phyloP scores from a whole-genome alignment of 2,888 invertebrate species.

The Heteromurus nitidus region DNA sequence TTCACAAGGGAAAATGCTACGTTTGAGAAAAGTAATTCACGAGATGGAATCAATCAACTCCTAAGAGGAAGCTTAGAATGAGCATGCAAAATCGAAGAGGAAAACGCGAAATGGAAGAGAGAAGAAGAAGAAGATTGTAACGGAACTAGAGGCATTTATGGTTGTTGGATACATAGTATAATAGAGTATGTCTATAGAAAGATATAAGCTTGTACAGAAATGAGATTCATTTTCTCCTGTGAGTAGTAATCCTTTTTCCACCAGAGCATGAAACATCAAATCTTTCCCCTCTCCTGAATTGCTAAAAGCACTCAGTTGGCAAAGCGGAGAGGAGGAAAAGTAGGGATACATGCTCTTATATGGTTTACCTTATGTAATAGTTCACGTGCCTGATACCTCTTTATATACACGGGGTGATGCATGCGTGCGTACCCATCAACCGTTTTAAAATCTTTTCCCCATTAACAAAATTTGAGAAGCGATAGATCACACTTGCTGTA shows the following conservation, averaged over 20 bases:
- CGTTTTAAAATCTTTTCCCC: constrained; percentile 47
- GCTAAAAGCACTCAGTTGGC: constrained; percentile 13
- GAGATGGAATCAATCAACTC: constrained; percentile 64
- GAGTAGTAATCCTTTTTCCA: constrained; percentile 48
- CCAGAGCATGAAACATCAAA: constrained; percentile 42
- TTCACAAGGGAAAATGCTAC: constrained; percentile 41
- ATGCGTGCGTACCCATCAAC: constrained; percentile 26
- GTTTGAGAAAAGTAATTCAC: constrained; percentile 36
- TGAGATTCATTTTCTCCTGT: constrained; percentile 31
- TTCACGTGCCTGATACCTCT: too few species aligned
- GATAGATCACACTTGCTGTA: too few species aligned
- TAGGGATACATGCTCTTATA: not conserved
- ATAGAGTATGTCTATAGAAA: too few species aligned
- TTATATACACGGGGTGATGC: too few species aligned
- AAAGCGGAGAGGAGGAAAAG: not conserved
- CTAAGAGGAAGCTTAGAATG: constrained; percentile 10
- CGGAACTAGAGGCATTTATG: not conserved
- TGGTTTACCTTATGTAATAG: too few species aligned
- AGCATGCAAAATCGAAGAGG: not conserved
- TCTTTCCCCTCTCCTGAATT: constrained; percentile 11
- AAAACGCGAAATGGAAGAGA: not conserved
- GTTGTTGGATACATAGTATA: too few species aligned
- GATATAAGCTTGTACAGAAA: too few species aligned
- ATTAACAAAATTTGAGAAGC: constrained; percentile 10
- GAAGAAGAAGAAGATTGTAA: not conserved